phyloP scores from a whole-genome alignment of 2,113 vertebrate genomes.

The Rhea americana region DNA sequence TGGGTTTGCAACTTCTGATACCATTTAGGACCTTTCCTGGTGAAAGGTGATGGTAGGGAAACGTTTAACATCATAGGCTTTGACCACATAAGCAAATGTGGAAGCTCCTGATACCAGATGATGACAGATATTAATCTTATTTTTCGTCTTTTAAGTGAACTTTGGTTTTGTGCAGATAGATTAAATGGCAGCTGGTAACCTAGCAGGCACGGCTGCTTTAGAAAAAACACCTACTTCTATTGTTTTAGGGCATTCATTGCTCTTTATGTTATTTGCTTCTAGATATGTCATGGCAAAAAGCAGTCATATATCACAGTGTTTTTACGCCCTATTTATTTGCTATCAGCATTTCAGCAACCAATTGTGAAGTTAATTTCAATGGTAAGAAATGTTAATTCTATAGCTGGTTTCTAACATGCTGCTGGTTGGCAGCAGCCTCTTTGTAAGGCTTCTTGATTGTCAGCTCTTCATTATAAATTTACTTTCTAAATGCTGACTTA shows the following conservation, averaged over 20 bases:
- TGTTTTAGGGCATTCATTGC: not conserved
- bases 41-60: not conserved
- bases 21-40: not conserved
- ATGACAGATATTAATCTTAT: not conserved
- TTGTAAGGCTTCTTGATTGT: constrained; percentile 22
- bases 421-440: constrained; percentile 36
- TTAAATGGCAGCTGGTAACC: not conserved
- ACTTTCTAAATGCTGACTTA: constrained; percentile 65
- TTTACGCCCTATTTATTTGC: constrained; percentile 12
- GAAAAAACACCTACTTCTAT: not conserved
- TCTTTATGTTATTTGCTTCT: not conserved
- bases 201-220: not conserved
- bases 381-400: not conserved
- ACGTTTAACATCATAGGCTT: fast-evolving
- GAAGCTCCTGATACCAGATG: not conserved
- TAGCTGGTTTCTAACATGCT: not conserved
- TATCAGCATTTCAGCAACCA: not conserved
- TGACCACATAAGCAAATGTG: not conserved
- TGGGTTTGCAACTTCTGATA: fast-evolving
- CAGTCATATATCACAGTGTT: not conserved
- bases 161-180: not conserved
- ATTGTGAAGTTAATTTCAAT: constrained; percentile 25
- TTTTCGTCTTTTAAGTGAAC: not conserved
- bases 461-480: constrained; percentile 67
- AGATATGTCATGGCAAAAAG: not conserved